A percentile compares a stretch with the other conserved stretches of the same genome.
Evolutionary conservation across 2,888 invertebrate species (phyloP).

Genomic region (Hoplodrina ambigua): DNA sequence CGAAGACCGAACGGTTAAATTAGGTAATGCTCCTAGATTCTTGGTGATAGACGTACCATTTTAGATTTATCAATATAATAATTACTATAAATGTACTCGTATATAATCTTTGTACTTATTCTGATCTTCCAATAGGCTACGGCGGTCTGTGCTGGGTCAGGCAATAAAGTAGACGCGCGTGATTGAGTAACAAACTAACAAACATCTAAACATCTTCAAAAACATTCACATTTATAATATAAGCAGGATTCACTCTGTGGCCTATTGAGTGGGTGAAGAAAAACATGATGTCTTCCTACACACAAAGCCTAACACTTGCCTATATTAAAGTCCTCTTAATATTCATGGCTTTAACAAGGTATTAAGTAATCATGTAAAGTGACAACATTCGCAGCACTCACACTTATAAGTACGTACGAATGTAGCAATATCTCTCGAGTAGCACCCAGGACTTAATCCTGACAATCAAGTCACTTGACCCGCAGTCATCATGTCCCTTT

Average conservation of each 20-base stretch:
- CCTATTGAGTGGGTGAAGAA: no score
- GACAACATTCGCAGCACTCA: constrained; percentile 37
- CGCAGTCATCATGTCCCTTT: constrained; percentile 44
- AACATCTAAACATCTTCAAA: no score
- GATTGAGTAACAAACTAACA: no score
- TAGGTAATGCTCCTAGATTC: background rate
- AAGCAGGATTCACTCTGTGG: no score
- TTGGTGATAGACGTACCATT: background rate
- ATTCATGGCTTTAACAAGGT: constrained; percentile 2
- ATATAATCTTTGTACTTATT: no score
- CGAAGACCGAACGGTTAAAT: background rate
- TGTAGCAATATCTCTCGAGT: constrained; percentile 51
- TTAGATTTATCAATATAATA: background rate
- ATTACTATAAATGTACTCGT: constrained; percentile 11
- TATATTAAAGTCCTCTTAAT: background rate
- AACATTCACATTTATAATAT: no score
- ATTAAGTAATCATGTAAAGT: constrained; percentile 34
- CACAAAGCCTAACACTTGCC: background rate
- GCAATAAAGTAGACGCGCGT: no score
- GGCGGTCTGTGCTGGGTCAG: no score
- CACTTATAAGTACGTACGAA: constrained; percentile 33
- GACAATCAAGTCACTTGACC: constrained; percentile 63
- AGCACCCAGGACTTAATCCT: constrained; percentile 57
- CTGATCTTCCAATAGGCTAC: no score
- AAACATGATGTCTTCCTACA: background rate